Conservation (phyloP, 2,888 invertebrate species). For the Plemyria rubiginata region DNA sequence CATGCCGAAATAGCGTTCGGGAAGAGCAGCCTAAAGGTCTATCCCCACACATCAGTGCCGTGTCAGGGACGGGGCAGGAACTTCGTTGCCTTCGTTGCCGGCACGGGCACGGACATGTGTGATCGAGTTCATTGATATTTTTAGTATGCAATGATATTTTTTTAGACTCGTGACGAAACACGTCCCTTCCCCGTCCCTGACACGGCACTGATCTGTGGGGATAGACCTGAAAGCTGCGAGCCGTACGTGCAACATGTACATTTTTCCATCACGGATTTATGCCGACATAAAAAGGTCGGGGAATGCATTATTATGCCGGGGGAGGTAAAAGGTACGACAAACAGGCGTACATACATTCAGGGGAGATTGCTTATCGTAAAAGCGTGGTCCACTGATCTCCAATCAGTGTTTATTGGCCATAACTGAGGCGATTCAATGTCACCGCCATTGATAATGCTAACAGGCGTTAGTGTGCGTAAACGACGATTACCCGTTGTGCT, state of each 20-base stretch:
- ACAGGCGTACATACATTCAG: slow-evolving; percentile 61
- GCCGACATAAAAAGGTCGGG: slow-evolving; percentile 71
- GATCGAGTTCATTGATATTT: no score
- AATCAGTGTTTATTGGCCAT: slow-evolving; percentile 78
- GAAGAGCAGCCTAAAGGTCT: slow-evolving; percentile 28
- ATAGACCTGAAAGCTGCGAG: no score
- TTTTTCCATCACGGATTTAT: slow-evolving; percentile 75
- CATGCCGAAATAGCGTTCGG: slow-evolving; percentile 15
- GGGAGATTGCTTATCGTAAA: slow-evolving; percentile 81
- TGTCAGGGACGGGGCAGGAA: no score
- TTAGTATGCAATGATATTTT: no score
- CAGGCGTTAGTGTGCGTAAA: slow-evolving; percentile 61
- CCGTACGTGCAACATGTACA: slow-evolving; percentile 54
- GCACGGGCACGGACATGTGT: no score
- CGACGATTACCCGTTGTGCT: slow-evolving; percentile 14
- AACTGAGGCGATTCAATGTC: slow-evolving; percentile 76
- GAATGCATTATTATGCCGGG: slow-evolving; percentile 75
- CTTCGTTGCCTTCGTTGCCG: no score
- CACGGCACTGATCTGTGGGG: no score
- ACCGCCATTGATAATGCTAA: slow-evolving; percentile 73
- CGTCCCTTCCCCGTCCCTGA: no score
- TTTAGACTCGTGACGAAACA: no score
- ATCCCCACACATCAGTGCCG: no score
- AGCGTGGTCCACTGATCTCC: slow-evolving; percentile 77
- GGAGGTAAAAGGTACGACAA: slow-evolving; percentile 60